Conservation (phyloP, 2,113 vertebrate species). For the Colistium nudipinnis region DNA sequence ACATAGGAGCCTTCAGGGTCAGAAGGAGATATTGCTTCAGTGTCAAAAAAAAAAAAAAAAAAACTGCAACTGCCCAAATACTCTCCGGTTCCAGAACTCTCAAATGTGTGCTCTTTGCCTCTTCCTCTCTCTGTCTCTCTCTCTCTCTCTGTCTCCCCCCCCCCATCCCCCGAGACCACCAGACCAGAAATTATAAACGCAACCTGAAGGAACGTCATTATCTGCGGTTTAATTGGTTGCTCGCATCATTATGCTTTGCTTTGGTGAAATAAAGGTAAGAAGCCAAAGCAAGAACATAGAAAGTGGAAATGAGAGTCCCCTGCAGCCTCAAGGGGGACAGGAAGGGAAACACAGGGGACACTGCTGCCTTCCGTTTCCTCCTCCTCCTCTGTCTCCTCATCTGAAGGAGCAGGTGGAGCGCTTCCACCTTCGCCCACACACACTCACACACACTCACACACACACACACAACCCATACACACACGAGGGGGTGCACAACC, state of each 20-base stretch:
- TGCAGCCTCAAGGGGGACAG: no score
- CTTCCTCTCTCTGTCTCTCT: no score
- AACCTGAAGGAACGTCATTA: slow-evolving; percentile 6
- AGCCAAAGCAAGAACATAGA: slow-evolving; percentile 8
- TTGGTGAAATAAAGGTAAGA: background rate
- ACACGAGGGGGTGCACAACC: background rate
- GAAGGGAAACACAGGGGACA: slow-evolving; percentile 51
- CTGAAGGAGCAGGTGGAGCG: slow-evolving; percentile 48
- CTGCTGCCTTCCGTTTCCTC: slow-evolving; percentile 1
- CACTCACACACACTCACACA: slow-evolving; percentile 38
- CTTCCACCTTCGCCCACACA: slow-evolving; percentile 4
- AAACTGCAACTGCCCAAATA: no score
- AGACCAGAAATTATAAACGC: slow-evolving; percentile 5
- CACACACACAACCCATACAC: slow-evolving; percentile 5
- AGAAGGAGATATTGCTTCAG: no score
- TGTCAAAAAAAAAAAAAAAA: no score
- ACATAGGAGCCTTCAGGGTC: no score
- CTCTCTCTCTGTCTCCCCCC: no score
- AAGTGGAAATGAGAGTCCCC: background rate
- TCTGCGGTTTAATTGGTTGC: slow-evolving; percentile 29
- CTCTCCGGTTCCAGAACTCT: no score
- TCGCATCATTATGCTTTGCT: slow-evolving; percentile 18
- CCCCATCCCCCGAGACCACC: slow-evolving; percentile 24
- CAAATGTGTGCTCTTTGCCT: no score
- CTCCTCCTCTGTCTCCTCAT: slow-evolving; percentile 21